Conservation (phyloP, 2,888 invertebrate species). For the Napeogenes sylphis region DNA sequence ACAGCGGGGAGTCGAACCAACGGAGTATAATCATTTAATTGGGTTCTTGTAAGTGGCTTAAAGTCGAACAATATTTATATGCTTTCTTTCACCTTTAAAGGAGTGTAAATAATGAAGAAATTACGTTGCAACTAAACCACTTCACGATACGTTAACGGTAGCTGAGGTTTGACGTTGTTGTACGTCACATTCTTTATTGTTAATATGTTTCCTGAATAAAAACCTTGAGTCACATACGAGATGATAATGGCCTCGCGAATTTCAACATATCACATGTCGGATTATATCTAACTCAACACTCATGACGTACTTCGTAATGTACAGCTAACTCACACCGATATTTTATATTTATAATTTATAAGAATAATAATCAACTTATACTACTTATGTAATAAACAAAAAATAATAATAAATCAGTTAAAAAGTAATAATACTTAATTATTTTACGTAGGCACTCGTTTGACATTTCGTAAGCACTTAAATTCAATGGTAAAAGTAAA, state of each 20-base stretch:
- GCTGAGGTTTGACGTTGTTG: constrained; percentile 24
- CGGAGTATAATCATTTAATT: too few relatives aligned
- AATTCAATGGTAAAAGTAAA: neutral
- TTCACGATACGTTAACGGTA: constrained; percentile 26
- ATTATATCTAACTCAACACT: constrained; percentile 1
- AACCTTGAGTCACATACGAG: constrained; percentile 35
- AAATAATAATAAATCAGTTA: too few relatives aligned
- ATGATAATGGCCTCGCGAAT: constrained; percentile 26
- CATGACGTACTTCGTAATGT: neutral
- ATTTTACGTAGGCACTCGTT: neutral
- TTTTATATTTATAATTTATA: too few relatives aligned
- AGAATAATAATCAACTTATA: too few relatives aligned
- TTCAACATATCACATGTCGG: constrained; percentile 11
- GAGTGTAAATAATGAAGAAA: constrained; percentile 8
- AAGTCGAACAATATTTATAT: neutral
- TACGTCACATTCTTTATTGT: constrained; percentile 32
- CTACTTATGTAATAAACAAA: too few relatives aligned
- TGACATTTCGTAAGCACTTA: constrained; percentile 5
- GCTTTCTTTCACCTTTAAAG: neutral
- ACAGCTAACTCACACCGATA: too few relatives aligned
- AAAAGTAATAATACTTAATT: neutral
- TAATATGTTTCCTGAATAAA: constrained; percentile 34
- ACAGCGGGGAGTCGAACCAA: neutral
- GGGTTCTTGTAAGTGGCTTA: neutral
- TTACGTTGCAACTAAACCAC: constrained; percentile 24